Conservation (phyloP, 1,140 invertebrate species). For the Leguminivora glycinivorella region DNA sequence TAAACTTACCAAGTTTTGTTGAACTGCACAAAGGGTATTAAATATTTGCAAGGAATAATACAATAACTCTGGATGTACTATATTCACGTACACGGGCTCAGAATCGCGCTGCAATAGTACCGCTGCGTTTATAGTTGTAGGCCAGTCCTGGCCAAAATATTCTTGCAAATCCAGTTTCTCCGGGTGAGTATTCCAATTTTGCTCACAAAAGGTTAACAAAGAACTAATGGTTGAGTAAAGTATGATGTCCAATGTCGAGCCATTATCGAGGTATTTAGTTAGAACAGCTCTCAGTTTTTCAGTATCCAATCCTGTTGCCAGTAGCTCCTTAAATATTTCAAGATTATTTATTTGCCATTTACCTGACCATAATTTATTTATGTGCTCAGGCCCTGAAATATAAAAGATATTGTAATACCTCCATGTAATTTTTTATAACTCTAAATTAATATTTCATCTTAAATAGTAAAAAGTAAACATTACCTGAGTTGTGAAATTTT, state of each 20-base stretch:
- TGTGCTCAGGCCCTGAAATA: conserved; percentile 43
- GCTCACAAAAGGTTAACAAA: conserved; percentile 87
- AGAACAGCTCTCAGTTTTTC: conserved; percentile 43
- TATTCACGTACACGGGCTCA: conserved; percentile 83
- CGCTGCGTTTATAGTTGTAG: conserved; percentile 64
- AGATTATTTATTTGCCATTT: conserved; percentile 54
- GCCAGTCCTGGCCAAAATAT: conserved; percentile 71
- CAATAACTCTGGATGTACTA: conserved; percentile 82
- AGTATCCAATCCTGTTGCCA: conserved; percentile 42
- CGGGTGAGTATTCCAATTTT: conserved; percentile 90
- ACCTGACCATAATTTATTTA: conserved; percentile 59
- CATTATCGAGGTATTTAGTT: conserved; percentile 47
- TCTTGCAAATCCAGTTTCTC: conserved; percentile 59
- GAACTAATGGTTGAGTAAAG: conserved; percentile 49
- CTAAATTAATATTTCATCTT: background rate
- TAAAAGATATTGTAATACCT: background rate
- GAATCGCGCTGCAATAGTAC: conserved; percentile 79
- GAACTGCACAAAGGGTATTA: conserved; percentile 65
- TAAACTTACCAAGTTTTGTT: conserved; percentile 63
- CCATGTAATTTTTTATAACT: background rate
- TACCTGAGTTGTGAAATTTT: conserved; percentile 49
- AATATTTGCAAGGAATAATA: conserved; percentile 85
- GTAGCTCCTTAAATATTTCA: conserved; percentile 50
- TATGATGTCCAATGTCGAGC: conserved; percentile 36
- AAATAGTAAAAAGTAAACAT: conserved; percentile 31